Evolutionary conservation across 1,140 invertebrate genomes (phyloP).

Genomic region (Vanessa tameamea): DNA sequence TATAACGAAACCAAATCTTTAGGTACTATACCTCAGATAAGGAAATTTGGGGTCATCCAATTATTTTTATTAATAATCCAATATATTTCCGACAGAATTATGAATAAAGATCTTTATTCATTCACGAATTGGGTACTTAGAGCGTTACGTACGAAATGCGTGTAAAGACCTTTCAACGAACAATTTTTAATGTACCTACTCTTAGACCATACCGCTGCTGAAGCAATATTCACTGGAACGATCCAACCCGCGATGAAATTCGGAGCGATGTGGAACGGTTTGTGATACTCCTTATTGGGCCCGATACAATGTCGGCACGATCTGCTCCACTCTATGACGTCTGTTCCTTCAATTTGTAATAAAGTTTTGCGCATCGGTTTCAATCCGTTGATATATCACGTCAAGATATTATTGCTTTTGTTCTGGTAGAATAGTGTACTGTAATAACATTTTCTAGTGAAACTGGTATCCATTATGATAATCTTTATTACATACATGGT

Average conservation of each 20-base stretch:
- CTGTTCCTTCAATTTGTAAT: constrained; percentile 51
- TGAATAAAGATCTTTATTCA: constrained; percentile 5
- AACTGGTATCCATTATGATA: not conserved
- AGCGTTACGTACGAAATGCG: constrained; percentile 40
- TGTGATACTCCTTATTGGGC: constrained; percentile 52
- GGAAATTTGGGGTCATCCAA: no score
- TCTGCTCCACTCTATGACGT: constrained; percentile 47
- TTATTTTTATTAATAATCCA: not conserved
- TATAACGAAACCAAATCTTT: no score
- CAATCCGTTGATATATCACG: constrained; percentile 22
- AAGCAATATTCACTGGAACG: constrained; percentile 52
- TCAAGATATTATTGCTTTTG: constrained; percentile 16
- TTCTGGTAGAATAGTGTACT: not conserved
- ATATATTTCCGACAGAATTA: not conserved
- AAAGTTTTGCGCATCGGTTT: constrained; percentile 50
- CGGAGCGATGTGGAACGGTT: constrained; percentile 44
- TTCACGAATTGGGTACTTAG: constrained; percentile 36
- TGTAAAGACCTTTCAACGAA: constrained; percentile 56
- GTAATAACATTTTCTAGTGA: not conserved
- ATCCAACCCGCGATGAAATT: constrained; percentile 45
- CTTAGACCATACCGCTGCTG: constrained; percentile 33
- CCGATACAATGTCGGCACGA: constrained; percentile 49
- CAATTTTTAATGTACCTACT: constrained; percentile 59
- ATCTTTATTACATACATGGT: not conserved
- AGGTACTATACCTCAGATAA: no score